A percentile compares a stretch with the other conserved stretches of the same genome.
These are phyloP conservation scores for Nansenia antarctica DNA, from an alignment of 2,113 vertebrate genomes.

Conservation along the genomic window DNA sequence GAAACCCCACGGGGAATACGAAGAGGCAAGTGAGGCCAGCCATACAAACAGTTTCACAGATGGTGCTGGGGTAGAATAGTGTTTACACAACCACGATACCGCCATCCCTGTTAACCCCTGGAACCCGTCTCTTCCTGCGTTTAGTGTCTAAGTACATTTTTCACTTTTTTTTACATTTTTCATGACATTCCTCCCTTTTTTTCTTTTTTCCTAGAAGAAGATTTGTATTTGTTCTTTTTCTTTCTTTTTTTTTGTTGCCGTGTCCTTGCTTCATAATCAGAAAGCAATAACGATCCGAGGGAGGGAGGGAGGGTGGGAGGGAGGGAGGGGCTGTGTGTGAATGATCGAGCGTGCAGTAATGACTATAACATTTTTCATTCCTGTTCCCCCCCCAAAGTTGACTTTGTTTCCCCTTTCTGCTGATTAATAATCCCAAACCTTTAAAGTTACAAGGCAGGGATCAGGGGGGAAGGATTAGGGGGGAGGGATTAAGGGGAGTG, in stretches of 20 bases:
- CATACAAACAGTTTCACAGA: neutral
- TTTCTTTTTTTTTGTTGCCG: neutral
- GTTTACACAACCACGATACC: neutral
- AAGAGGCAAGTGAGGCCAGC: conserved; percentile 22
- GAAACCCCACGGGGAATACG: conserved; percentile 8
- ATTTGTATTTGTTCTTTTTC: no score
- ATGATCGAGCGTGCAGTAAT: no score
- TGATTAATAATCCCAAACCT: no score
- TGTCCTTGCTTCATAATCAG: conserved; percentile 7
- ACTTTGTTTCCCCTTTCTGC: no score
- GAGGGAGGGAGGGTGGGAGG: neutral
- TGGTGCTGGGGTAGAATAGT: neutral
- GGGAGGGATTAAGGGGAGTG: no score
- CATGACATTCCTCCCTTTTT: neutral
- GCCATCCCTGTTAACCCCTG: neutral
- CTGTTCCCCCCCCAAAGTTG: no score
- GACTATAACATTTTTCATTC: no score
- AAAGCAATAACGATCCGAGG: neutral
- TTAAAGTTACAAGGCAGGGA: no score
- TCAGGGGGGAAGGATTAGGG: neutral
- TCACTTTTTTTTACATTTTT: neutral
- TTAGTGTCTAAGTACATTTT: neutral
- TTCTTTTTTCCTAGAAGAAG: neutral
- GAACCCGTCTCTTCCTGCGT: conserved; percentile 9
- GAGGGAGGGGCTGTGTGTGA: neutral